Evolutionary conservation across 2,797 vertebrate species (phyloP).

Genomic region (Netta rufina): DNA sequence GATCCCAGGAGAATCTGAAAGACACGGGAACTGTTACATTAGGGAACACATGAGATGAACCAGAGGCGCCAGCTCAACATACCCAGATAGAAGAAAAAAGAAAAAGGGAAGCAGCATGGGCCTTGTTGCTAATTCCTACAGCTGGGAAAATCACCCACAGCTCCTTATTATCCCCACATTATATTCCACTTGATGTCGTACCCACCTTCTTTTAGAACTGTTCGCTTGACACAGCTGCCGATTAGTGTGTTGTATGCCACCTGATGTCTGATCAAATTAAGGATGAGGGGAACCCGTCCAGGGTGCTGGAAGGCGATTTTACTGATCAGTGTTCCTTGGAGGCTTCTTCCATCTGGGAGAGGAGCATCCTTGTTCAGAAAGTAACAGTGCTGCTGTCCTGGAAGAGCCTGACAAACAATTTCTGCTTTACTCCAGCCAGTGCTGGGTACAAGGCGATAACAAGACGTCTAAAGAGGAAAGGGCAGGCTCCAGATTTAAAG

Average conservation of each 20-base stretch:
- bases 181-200: fast-evolving
- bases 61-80: neutral
- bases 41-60: neutral
- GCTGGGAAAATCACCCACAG: neutral
- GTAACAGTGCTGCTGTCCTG: constrained; percentile 98
- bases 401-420: constrained; percentile 84
- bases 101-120: neutral
- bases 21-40: neutral
- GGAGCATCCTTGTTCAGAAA: constrained; percentile 96
- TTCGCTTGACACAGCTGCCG: constrained; percentile 95
- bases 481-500: neutral
- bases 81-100: fast-evolving
- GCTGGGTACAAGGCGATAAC: neutral
- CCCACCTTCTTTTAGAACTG: constrained; percentile 92
- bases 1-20: constrained; percentile 90
- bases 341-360: constrained; percentile 90
- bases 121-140: neutral
- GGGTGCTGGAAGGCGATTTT: constrained; percentile 98
- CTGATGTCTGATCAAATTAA: constrained; percentile 93
- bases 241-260: constrained; percentile 95
- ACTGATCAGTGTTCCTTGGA: constrained; percentile 90
- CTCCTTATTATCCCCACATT: fast-evolving
- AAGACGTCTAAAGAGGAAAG: neutral
- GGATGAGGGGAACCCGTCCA: constrained; percentile 90
- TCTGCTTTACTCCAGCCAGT: neutral